These are phyloP conservation scores for Lamellibrachia satsuma DNA, from an alignment of 2,888 invertebrate genomes.

Conservation along the genomic window DNA sequence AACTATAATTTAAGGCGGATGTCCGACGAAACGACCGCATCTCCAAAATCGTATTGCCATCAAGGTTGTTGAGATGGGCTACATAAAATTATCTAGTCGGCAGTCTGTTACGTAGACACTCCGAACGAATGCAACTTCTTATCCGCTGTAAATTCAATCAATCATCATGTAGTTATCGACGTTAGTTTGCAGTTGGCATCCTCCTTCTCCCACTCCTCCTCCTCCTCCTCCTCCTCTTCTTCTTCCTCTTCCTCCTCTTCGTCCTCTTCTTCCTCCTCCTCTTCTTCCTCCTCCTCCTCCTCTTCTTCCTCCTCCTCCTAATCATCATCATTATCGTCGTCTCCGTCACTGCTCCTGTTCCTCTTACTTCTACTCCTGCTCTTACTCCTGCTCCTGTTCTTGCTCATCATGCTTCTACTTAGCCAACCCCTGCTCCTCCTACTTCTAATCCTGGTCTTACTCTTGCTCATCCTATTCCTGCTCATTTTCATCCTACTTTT, in stretches of 20 bases:
- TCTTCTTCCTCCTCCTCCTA: not conserved
- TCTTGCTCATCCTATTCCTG: not conserved
- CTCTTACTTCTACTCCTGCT: not conserved
- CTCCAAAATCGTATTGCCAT: not conserved
- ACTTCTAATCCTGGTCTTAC: too few relatives aligned
- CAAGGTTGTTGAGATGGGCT: not conserved
- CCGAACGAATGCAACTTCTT: not conserved
- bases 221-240: not conserved
- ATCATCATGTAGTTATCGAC: not conserved
- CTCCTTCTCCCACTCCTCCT: not conserved
- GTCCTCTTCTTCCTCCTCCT: not conserved
- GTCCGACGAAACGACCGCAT: conserved; percentile 4
- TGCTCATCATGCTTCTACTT: not conserved
- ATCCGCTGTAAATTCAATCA: too few relatives aligned
- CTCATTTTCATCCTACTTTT: too few relatives aligned
- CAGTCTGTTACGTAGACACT: not conserved
- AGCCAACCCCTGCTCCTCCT: not conserved
- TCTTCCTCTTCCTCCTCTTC: not conserved
- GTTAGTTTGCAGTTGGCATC: not conserved
- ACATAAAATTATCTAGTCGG: not conserved
- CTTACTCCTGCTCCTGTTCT: not conserved
- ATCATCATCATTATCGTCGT: not conserved
- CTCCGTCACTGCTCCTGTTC: not conserved
- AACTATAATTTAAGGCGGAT: not conserved
- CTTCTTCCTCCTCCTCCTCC: not conserved